Evolutionary conservation across 2,797 vertebrate species (phyloP).

Genomic region (Taeniopygia guttata): DNA sequence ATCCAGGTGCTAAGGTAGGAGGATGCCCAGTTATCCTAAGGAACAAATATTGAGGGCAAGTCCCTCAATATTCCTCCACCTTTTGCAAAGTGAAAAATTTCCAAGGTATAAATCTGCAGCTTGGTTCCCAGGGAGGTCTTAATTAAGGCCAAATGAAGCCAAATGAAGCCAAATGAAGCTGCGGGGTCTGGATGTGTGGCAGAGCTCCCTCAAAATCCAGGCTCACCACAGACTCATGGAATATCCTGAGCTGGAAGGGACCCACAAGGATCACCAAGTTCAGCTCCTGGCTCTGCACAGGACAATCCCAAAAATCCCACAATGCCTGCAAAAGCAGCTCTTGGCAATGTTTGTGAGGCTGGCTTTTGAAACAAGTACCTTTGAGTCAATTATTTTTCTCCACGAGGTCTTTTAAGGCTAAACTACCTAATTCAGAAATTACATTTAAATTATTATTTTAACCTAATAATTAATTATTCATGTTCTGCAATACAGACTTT

Average conservation of each 20-base stretch:
- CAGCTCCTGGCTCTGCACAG: not conserved
- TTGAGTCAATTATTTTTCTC: not conserved
- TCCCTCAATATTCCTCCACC: not conserved
- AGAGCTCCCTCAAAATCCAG: not conserved
- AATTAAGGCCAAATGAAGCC: not conserved
- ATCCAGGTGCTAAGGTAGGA: not conserved
- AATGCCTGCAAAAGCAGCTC: not conserved
- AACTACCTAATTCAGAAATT: not conserved
- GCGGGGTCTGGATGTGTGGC: rapidly evolving
- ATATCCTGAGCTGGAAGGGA: not conserved
- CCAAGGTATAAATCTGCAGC: not conserved
- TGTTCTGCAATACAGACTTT: not conserved
- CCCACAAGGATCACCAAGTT: too few relatives aligned
- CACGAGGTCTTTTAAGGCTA: not conserved
- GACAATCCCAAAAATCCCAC: not conserved
- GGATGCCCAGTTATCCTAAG: not conserved
- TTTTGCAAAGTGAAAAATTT: not conserved
- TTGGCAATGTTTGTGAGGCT: not conserved
- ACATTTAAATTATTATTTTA: not conserved
- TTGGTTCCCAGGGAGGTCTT: not conserved
- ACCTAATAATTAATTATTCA: not conserved
- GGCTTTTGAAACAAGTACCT: not conserved
- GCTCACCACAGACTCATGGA: rapidly evolving
- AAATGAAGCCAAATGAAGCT: not conserved
- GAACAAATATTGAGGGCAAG: not conserved